Percentiles rank a stretch among this genome's conserved stretches.
These are phyloP conservation scores for Elgonia sp. DNA, from an alignment of 2,888 invertebrate species.

Conservation along the genomic window DNA sequence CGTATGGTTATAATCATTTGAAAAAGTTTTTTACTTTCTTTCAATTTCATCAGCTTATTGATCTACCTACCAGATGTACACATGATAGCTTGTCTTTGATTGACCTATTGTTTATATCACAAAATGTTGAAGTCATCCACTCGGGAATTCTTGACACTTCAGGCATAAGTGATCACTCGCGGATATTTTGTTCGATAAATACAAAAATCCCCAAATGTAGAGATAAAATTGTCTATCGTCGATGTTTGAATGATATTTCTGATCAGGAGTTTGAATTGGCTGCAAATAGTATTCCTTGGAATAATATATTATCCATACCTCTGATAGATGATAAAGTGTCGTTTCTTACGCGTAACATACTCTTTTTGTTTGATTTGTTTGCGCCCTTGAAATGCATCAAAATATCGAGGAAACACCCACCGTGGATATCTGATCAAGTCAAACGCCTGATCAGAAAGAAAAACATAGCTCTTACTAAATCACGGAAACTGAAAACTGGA, in stretches of 20 bases:
- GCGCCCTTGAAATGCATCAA: background rate
- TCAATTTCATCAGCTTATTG: no score
- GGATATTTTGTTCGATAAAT: no score
- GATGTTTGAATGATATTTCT: no score
- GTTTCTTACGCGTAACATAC: background rate
- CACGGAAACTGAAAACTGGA: background rate
- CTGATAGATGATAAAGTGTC: background rate
- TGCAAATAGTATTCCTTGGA: background rate
- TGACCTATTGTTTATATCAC: background rate
- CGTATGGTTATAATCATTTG: background rate
- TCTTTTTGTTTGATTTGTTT: background rate
- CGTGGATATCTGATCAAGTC: background rate
- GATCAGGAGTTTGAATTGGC: background rate
- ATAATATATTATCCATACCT: background rate
- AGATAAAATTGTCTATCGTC: no score
- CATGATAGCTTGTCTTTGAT: no score
- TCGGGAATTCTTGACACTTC: background rate
- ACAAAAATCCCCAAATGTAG: no score
- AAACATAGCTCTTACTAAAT: background rate
- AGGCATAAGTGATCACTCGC: constrained; percentile 7
- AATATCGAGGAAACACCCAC: background rate
- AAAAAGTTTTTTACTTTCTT: background rate
- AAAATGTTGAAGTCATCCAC: background rate
- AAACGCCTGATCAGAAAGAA: background rate
- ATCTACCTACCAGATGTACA: no score